phyloP scores from a whole-genome alignment of 2,888 invertebrate genomes.

The Slavum lentiscoides region DNA sequence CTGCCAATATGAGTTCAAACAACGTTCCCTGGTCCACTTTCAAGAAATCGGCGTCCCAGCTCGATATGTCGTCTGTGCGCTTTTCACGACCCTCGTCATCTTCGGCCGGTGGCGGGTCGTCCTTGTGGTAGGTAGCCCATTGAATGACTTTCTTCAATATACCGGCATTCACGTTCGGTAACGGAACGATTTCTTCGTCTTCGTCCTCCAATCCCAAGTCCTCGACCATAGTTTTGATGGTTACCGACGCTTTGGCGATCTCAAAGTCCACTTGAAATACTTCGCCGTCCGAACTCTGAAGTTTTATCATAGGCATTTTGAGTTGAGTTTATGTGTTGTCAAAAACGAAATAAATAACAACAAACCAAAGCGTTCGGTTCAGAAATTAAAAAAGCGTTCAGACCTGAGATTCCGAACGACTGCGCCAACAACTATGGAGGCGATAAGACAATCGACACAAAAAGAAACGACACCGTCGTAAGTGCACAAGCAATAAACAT shows the following conservation, averaged over 20 bases:
- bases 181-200: slow-evolving; percentile 91
- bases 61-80: slow-evolving; percentile 97
- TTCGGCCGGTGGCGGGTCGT: slow-evolving; percentile 88
- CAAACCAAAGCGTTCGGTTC: too few relatives aligned
- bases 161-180: slow-evolving; percentile 96
- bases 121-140: slow-evolving; percentile 91
- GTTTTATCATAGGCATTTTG: slow-evolving; percentile 90
- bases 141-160: slow-evolving; percentile 92
- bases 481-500: too few relatives aligned
- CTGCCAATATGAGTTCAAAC: slow-evolving; percentile 65
- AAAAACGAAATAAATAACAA: not conserved
- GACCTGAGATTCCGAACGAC: too few relatives aligned
- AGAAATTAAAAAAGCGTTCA: too few relatives aligned
- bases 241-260: slow-evolving; percentile 95
- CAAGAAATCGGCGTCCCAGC: slow-evolving; percentile 98
- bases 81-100: slow-evolving; percentile 98
- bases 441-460: too few relatives aligned
- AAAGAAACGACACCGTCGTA: too few relatives aligned
- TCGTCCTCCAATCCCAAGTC: slow-evolving; percentile 85
- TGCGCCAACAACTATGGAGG: too few relatives aligned
- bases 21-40: slow-evolving; percentile 91
- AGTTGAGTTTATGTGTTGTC: not conserved
- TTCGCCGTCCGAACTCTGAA: slow-evolving; percentile 94
- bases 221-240: slow-evolving; percentile 98
- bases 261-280: slow-evolving; percentile 95